phyloP scores from a whole-genome alignment of 92 coral and sea anemone species.

The Porites cylindrica region DNA sequence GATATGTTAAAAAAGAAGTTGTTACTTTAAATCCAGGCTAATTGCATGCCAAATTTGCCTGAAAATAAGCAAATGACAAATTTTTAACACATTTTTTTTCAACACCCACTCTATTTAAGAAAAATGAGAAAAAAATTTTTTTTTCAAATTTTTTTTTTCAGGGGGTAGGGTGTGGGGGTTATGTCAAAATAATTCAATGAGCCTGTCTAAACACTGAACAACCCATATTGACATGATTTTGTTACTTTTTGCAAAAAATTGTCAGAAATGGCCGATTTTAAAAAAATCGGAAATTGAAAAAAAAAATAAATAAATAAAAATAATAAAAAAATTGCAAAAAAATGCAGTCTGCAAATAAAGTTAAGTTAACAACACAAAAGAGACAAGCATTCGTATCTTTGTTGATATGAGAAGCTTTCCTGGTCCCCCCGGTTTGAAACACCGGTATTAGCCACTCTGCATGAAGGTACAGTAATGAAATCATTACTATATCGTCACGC shows the following conservation, averaged over 20 bases:
- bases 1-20: too few species aligned
- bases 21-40: too few species aligned
- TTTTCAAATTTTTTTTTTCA: background rate
- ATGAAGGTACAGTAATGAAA: slow-evolving; percentile 5
- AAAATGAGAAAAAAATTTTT: background rate
- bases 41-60: too few species aligned
- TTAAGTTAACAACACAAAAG: slow-evolving; percentile 4
- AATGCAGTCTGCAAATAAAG: slow-evolving; percentile 7
- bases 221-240: background rate
- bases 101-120: background rate
- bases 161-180: background rate
- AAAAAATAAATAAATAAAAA: background rate
- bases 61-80: background rate
- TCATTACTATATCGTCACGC: background rate
- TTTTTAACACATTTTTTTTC: background rate
- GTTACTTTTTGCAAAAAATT: background rate
- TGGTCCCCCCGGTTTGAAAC: slow-evolving; percentile 13
- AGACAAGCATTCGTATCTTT: too few species aligned
- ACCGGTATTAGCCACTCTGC: slow-evolving; percentile 9
- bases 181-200: too few species aligned
- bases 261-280: slow-evolving; percentile 6
- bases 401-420: background rate
- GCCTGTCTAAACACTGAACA: too few species aligned
- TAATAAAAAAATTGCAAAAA: background rate
- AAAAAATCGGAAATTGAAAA: background rate